Evolutionary conservation across 2,797 vertebrate genomes (phyloP).

Genomic region (Coracias cyanogaster): DNA sequence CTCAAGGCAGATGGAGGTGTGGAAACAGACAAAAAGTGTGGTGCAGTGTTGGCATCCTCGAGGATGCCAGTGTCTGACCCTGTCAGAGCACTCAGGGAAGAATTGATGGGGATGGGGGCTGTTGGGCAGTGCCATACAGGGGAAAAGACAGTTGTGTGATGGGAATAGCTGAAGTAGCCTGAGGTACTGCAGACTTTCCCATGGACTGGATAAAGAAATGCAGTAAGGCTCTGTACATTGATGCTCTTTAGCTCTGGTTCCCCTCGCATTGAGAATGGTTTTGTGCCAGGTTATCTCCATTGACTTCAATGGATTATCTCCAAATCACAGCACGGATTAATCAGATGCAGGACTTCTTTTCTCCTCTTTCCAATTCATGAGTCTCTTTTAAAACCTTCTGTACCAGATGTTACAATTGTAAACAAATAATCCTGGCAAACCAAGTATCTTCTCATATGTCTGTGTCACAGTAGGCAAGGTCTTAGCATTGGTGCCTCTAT

Average conservation of each 20-base stretch:
- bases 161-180: neutral
- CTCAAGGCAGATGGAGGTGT: neutral
- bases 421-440: conserved; percentile 50
- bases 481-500: neutral
- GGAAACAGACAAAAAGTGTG: neutral
- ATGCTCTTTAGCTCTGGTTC: neutral
- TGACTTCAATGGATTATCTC: conserved; percentile 11
- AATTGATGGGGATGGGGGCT: neutral
- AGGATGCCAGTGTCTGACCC: neutral
- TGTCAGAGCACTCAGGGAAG: neutral
- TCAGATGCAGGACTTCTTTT: conserved; percentile 24
- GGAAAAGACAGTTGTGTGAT: neutral
- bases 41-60: neutral
- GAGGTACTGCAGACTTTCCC: neutral
- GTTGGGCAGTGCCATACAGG: neutral
- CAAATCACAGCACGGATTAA: conserved; percentile 20
- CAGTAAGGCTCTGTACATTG: neutral
- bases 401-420: conserved; percentile 58
- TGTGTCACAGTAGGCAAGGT: conserved; percentile 43
- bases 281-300: conserved; percentile 42
- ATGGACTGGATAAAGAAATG: neutral
- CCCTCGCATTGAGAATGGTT: neutral
- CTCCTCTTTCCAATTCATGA: conserved; percentile 4
- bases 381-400: conserved; percentile 31
- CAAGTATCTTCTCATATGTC: conserved; percentile 2